Evolutionary conservation across 2,797 vertebrate genomes (phyloP).

Genomic region (Pipistrellus nathusii): DNA sequence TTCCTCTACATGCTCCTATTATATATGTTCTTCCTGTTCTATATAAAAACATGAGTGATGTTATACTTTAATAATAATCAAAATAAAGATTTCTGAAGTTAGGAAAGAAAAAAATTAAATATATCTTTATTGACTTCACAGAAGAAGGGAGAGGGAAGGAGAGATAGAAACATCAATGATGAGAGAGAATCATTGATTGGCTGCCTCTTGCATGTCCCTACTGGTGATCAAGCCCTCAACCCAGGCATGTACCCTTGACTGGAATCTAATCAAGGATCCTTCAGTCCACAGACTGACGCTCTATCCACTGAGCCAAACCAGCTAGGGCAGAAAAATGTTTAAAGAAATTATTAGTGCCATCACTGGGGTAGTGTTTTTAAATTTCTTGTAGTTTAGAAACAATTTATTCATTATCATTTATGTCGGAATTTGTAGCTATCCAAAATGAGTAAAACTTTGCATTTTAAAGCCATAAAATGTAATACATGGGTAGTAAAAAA

Average conservation of each 20-base stretch:
- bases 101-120: not conserved
- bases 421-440: not conserved
- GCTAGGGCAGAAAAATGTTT: not conserved
- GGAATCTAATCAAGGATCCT: no score
- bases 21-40: not conserved
- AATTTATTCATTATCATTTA: not conserved
- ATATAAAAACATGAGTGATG: not conserved
- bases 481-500: not conserved
- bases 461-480: not conserved
- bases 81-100: not conserved
- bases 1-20: not conserved
- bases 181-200: no score
- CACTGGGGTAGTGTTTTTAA: fast-evolving
- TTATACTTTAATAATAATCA: not conserved
- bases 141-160: no score
- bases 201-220: no score
- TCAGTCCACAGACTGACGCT: no score
- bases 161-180: no score
- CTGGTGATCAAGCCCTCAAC: no score
- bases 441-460: not conserved
- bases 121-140: no score
- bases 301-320: no score
- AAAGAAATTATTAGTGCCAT: not conserved
- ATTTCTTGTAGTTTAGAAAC: not conserved
- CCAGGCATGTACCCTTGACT: no score